Percentiles rank a stretch among this genome's conserved stretches.
Evolutionary conservation across 1,140 invertebrate genomes (phyloP).

Genomic region (Neodiprion lecontei): DNA sequence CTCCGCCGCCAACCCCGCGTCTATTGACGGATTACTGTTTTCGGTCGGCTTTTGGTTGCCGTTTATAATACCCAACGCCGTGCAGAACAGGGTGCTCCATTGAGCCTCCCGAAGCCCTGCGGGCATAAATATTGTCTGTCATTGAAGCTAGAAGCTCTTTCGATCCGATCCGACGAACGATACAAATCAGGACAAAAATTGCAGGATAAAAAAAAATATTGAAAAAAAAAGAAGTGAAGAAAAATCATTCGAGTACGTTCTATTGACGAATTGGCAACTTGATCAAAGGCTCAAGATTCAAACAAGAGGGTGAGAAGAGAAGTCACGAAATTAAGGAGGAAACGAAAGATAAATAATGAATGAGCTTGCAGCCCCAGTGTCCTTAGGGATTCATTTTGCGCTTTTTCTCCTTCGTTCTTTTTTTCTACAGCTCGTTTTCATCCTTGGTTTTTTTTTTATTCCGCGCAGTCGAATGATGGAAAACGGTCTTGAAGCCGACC

Average conservation of each 20-base stretch:
- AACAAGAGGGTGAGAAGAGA: conserved; percentile 11
- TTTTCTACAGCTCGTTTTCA: background rate
- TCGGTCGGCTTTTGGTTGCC: conserved; percentile 30
- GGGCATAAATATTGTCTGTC: background rate
- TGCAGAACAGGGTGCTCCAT: conserved; percentile 18
- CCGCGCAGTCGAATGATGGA: conserved; percentile 26
- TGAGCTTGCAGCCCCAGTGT: conserved; percentile 30
- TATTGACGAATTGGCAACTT: too few relatives aligned
- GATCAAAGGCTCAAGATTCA: background rate
- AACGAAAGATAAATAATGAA: conserved; percentile 43
- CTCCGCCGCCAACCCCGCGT: conserved; percentile 29
- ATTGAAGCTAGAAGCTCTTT: background rate
- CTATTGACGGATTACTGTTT: conserved; percentile 50
- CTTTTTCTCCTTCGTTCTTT: conserved; percentile 20
- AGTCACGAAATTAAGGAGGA: conserved; percentile 29
- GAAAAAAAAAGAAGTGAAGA: conserved; percentile 15
- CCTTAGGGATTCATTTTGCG: conserved; percentile 28
- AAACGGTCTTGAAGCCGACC: conserved; percentile 35
- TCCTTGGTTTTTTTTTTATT: background rate
- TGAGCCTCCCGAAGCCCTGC: background rate
- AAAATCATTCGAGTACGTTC: conserved; percentile 13
- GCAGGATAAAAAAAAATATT: background rate
- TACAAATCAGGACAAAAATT: background rate
- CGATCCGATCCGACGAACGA: background rate
- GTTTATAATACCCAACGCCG: conserved; percentile 8